phyloP scores from a whole-genome alignment of 2,888 invertebrate species.

The Geophilus truncorum region DNA sequence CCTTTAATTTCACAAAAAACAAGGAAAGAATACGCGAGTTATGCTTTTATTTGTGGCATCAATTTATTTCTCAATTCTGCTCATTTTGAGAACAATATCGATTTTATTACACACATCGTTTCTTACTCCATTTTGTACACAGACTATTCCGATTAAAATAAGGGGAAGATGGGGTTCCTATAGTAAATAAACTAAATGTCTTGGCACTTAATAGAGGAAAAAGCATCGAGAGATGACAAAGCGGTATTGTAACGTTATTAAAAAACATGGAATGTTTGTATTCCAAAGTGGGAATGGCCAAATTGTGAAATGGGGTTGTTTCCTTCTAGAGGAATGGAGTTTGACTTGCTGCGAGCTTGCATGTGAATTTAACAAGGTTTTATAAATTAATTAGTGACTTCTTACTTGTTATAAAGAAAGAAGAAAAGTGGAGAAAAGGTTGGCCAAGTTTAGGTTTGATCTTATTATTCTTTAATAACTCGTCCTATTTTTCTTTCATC shows the following conservation, averaged over 20 bases:
- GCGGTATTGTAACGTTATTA: neutral
- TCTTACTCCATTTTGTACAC: conserved; percentile 12
- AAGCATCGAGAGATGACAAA: neutral
- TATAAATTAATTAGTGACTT: neutral
- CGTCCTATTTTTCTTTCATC: too few relatives aligned
- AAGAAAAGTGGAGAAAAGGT: neutral
- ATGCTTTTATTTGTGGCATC: neutral
- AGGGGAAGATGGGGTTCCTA: neutral
- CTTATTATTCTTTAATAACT: neutral
- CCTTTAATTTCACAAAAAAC: neutral
- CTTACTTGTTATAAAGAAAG: neutral
- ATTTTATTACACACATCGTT: neutral
- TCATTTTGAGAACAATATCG: neutral
- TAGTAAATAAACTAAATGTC: neutral
- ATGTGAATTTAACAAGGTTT: neutral
- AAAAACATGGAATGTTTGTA: neutral
- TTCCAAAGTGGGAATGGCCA: neutral
- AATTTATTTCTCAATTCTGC: neutral
- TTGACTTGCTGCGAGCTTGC: neutral
- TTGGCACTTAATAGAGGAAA: neutral
- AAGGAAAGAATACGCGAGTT: neutral
- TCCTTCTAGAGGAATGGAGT: neutral
- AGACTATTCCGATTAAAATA: conserved; percentile 18
- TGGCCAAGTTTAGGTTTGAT: neutral
- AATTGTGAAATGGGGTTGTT: neutral